Evolutionary conservation across 1,140 invertebrate genomes (phyloP).

Genomic region (Hyles euphorbiae): DNA sequence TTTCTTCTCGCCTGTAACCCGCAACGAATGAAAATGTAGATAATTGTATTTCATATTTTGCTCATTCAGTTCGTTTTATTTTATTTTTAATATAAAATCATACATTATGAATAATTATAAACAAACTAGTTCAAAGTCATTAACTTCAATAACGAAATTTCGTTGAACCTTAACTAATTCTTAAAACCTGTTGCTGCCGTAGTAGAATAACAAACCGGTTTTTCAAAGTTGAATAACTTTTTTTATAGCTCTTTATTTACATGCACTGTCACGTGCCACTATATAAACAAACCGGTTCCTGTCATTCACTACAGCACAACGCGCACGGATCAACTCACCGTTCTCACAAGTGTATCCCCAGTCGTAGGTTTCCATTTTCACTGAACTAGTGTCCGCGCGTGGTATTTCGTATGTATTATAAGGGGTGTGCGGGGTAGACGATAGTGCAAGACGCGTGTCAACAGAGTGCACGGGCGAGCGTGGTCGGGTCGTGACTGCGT

Average conservation of each 20-base stretch:
- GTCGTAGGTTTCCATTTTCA: conserved; percentile 55
- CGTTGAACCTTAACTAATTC: no score
- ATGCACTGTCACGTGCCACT: conserved; percentile 52
- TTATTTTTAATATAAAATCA: no score
- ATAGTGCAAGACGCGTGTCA: conserved; percentile 37
- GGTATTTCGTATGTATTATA: conserved; percentile 1
- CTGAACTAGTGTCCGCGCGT: conserved; percentile 31
- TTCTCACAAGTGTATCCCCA: conserved; percentile 73
- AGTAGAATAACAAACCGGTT: no score
- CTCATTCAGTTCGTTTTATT: no score
- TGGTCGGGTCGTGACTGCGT: conserved; percentile 58
- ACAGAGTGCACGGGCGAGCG: conserved; percentile 49
- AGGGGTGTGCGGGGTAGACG: conserved; percentile 8
- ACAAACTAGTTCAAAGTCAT: no score
- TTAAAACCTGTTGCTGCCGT: no score
- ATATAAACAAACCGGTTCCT: conserved; percentile 70
- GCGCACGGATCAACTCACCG: conserved; percentile 56
- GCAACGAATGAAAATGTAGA: no score
- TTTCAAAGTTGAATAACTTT: not conserved
- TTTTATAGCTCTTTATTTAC: conserved; percentile 35
- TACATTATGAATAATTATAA: no score
- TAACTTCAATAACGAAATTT: no score
- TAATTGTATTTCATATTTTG: no score
- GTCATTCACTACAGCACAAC: conserved; percentile 28
- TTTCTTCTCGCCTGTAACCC: no score